Percentiles rank a stretch among this genome's conserved stretches.
phyloP scores from a whole-genome alignment of 2,888 invertebrate species.

The Drymonia ruficornis region DNA sequence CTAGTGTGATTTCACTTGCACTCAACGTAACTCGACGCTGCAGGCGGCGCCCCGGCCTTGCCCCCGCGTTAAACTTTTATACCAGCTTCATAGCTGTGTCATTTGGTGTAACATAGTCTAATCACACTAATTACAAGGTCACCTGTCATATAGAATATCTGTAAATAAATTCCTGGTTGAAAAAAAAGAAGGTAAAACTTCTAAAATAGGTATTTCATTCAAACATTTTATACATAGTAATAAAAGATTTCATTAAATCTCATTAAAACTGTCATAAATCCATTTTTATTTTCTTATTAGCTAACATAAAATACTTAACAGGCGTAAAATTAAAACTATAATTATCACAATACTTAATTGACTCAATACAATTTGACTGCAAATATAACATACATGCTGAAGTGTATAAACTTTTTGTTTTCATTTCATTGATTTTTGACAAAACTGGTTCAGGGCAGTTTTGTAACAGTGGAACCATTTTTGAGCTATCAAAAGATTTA shows the following conservation, averaged over 20 bases:
- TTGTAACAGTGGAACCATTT: constrained; percentile 64
- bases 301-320: constrained; percentile 62
- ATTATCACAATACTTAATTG: constrained; percentile 51
- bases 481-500: constrained; percentile 79
- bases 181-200: no score
- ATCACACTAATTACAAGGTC: no score
- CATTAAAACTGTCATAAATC: neutral
- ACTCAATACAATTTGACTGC: constrained; percentile 33
- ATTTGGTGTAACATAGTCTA: no score
- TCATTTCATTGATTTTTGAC: constrained; percentile 60
- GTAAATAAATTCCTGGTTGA: no score
- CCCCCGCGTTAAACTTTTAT: neutral
- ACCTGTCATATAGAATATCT: no score
- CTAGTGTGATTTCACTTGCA: constrained; percentile 1
- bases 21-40: neutral
- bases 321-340: constrained; percentile 69
- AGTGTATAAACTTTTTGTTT: constrained; percentile 52
- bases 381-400: constrained; percentile 60
- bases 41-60: neutral
- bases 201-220: no score
- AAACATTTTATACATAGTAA: no score
- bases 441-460: constrained; percentile 41
- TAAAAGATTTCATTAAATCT: neutral
- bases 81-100: neutral
- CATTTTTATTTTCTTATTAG: constrained; percentile 10